Evolutionary conservation across 37 sponge, comb jelly and placozoan genomes (phyloP).

Genomic region (Cladorhizidae sp.): DNA sequence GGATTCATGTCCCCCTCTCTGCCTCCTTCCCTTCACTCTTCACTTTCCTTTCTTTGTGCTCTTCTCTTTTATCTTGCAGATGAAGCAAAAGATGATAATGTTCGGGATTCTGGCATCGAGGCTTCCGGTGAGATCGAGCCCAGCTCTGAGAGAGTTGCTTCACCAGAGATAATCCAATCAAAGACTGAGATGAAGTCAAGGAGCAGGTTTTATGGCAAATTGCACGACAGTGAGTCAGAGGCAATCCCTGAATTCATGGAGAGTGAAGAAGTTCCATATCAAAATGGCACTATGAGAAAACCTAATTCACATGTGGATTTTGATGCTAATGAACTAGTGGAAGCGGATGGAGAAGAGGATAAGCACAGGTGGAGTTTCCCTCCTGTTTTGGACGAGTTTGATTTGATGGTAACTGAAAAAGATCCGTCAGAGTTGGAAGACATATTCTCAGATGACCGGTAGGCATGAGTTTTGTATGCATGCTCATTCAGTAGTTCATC

Average conservation of each 20-base stretch:
- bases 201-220: neutral
- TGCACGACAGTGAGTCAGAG: neutral
- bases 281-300: no score
- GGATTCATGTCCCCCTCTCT: no score
- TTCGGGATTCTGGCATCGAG: neutral
- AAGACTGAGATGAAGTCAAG: neutral
- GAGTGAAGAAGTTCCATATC: neutral
- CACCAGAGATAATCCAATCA: neutral
- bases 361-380: slow-evolving; percentile 52
- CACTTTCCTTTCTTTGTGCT: no score
- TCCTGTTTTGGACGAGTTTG: slow-evolving; percentile 70
- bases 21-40: no score
- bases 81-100: neutral
- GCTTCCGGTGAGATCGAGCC: neutral
- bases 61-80: neutral
- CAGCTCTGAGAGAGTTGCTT: neutral
- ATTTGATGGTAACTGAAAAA: slow-evolving; percentile 67
- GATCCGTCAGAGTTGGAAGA: slow-evolving; percentile 67
- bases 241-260: neutral
- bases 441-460: slow-evolving; percentile 61
- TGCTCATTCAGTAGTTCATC: no score
- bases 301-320: no score
- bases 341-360: neutral
- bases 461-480: no score
- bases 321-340: no score